phyloP scores from a whole-genome alignment of 2,797 vertebrate species.

The Lepus oiostolus region DNA sequence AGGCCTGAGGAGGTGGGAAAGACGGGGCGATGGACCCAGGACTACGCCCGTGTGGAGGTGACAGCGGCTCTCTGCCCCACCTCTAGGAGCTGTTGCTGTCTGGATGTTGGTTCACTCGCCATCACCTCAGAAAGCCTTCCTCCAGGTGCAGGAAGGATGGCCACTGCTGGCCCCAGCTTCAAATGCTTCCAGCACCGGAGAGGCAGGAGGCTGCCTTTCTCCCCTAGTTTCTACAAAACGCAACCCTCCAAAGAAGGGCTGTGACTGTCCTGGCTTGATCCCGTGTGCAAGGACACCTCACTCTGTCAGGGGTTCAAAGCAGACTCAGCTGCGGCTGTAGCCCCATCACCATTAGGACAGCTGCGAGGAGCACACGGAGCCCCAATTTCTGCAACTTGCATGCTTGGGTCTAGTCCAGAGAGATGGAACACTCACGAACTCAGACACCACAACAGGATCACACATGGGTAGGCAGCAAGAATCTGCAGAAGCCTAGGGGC shows the following conservation, averaged over 20 bases:
- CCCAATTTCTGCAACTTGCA: not conserved
- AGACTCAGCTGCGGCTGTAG: not conserved
- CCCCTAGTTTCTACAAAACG: not conserved
- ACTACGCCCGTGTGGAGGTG: not conserved
- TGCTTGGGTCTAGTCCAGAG: not conserved
- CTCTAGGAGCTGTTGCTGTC: not conserved
- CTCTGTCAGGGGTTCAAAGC: not conserved
- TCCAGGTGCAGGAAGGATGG: not conserved
- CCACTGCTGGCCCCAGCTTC: not conserved
- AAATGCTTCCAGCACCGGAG: conserved; percentile 1
- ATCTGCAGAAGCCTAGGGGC: not conserved
- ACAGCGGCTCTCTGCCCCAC: not conserved
- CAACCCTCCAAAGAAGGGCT: not conserved
- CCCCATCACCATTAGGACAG: not conserved
- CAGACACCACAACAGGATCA: not conserved
- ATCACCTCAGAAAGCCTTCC: not conserved
- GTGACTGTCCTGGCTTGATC: not conserved
- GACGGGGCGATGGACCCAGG: not conserved
- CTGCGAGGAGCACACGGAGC: not conserved
- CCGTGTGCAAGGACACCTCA: not conserved
- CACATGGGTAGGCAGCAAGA: not conserved
- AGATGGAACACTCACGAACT: not conserved
- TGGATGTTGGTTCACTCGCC: not conserved
- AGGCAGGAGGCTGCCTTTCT: not conserved
- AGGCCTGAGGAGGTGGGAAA: not conserved